These are phyloP conservation scores for Papilio helenus DNA, from an alignment of 1,140 invertebrate genomes.

Conservation along the genomic window DNA sequence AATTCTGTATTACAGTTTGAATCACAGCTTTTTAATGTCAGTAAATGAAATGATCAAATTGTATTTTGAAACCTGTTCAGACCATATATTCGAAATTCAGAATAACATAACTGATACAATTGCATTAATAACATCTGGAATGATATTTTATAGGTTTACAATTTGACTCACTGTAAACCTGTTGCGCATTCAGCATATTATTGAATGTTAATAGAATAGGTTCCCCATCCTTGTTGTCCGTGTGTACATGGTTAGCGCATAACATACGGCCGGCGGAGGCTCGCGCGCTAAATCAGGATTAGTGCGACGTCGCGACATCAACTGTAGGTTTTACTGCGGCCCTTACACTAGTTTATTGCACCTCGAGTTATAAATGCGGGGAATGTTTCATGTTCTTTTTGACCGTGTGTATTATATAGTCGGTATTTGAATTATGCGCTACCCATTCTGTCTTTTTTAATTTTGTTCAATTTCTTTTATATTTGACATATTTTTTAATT, in stretches of 20 bases:
- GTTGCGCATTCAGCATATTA: not conserved
- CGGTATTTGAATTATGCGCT: conserved; percentile 17
- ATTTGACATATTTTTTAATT: not conserved
- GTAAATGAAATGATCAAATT: not conserved
- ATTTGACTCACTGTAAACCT: not conserved
- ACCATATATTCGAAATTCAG: not conserved
- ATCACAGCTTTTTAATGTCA: no score
- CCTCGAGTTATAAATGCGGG: conserved; percentile 46
- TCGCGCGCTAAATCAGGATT: conserved; percentile 77
- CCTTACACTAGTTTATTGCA: conserved; percentile 69
- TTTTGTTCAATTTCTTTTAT: not conserved
- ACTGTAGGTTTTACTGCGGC: conserved; percentile 68
- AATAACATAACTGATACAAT: not conserved
- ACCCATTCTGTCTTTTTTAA: not conserved
- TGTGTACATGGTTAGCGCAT: conserved; percentile 61
- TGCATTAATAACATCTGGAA: no score
- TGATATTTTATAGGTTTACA: not conserved
- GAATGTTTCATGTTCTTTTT: conserved; percentile 32
- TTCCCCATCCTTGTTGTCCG: conserved; percentile 30
- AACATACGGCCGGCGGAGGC: conserved; percentile 63
- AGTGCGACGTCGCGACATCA: conserved; percentile 69
- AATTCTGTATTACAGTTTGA: no score
- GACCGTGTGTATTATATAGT: conserved; percentile 28
- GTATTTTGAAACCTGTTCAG: not conserved
- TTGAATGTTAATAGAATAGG: conserved; percentile 21